phyloP scores from a whole-genome alignment of 2,888 invertebrate genomes.

The Microctonus aethiopoides region DNA sequence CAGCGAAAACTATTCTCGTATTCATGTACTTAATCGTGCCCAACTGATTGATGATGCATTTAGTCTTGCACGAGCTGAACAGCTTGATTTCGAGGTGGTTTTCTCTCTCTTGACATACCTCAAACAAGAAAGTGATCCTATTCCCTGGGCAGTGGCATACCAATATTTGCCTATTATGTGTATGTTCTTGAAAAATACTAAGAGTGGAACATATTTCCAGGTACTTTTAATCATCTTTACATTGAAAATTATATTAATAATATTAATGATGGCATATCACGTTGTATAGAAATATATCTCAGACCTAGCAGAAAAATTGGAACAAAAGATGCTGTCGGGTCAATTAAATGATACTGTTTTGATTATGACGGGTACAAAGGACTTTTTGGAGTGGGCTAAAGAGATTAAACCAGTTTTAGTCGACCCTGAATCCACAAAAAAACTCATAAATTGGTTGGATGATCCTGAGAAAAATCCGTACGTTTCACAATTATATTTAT shows the following conservation, averaged over 20 bases:
- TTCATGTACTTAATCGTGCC: slow-evolving; percentile 68
- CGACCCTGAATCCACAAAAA: slow-evolving; percentile 49
- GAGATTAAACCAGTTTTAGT: slow-evolving; percentile 63
- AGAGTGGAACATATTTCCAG: slow-evolving; percentile 69
- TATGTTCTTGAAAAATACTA: slow-evolving; percentile 66
- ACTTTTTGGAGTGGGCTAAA: slow-evolving; percentile 59
- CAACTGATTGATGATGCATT: slow-evolving; percentile 71
- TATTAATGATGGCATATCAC: neutral
- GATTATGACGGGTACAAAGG: slow-evolving; percentile 53
- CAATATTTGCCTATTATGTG: slow-evolving; percentile 66
- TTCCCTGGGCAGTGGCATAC: slow-evolving; percentile 77
- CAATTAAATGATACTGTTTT: slow-evolving; percentile 50
- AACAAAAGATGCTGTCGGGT: slow-evolving; percentile 49
- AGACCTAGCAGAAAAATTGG: slow-evolving; percentile 50
- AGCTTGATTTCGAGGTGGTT: slow-evolving; percentile 67
- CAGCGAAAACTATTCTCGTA: slow-evolving; percentile 40
- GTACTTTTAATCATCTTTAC: slow-evolving; percentile 15
- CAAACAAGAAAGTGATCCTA: slow-evolving; percentile 72
- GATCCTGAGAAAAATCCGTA: slow-evolving; percentile 31
- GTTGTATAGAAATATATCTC: slow-evolving; percentile 57
- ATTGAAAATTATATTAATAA: neutral
- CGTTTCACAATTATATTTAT: no score
- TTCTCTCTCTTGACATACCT: slow-evolving; percentile 70
- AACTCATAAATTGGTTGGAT: slow-evolving; percentile 32
- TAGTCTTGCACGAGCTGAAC: slow-evolving; percentile 65